Percentiles rank a stretch among this genome's conserved stretches.
Conservation (phyloP, 2,797 vertebrate species). For the Schizopygopsis pylzovi region DNA sequence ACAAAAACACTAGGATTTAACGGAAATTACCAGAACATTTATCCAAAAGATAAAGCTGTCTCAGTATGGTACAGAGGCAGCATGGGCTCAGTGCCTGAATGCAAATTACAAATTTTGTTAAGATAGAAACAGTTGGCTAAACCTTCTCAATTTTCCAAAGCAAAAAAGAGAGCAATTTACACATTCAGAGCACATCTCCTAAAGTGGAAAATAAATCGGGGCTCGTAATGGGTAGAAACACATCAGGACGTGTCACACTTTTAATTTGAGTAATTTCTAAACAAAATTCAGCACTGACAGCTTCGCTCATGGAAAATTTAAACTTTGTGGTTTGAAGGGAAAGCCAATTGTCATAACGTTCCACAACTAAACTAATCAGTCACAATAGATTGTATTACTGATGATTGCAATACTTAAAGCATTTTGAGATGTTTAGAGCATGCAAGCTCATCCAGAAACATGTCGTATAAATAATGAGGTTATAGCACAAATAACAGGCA, state of each 20-base stretch:
- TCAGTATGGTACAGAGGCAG: constrained; percentile 22
- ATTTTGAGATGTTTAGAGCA: constrained; percentile 40
- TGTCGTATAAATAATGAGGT: not conserved
- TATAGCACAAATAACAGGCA: constrained; percentile 5
- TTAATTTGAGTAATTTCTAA: constrained; percentile 36
- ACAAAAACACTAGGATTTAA: not conserved
- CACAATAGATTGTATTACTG: constrained; percentile 37
- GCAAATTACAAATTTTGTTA: constrained; percentile 8
- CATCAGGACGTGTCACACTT: constrained; percentile 32
- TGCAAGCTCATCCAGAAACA: constrained; percentile 23
- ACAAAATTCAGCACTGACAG: constrained; percentile 34
- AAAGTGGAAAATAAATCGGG: constrained; percentile 41
- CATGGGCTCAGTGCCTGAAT: constrained; percentile 31
- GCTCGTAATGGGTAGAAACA: constrained; percentile 28
- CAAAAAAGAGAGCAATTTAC: constrained; percentile 41
- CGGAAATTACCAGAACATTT: constrained; percentile 23
- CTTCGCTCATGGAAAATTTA: constrained; percentile 42
- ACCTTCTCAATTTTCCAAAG: constrained; percentile 28
- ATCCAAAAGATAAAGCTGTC: constrained; percentile 29
- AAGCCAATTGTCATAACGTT: constrained; percentile 41
- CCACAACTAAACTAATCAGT: constrained; percentile 45
- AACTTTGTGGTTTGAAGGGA: constrained; percentile 33
- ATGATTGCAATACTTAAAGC: constrained; percentile 8
- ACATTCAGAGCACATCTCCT: constrained; percentile 34
- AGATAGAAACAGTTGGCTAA: constrained; percentile 22